Conservation (phyloP, 2,113 vertebrate species). For the Perca schrenkii region DNA sequence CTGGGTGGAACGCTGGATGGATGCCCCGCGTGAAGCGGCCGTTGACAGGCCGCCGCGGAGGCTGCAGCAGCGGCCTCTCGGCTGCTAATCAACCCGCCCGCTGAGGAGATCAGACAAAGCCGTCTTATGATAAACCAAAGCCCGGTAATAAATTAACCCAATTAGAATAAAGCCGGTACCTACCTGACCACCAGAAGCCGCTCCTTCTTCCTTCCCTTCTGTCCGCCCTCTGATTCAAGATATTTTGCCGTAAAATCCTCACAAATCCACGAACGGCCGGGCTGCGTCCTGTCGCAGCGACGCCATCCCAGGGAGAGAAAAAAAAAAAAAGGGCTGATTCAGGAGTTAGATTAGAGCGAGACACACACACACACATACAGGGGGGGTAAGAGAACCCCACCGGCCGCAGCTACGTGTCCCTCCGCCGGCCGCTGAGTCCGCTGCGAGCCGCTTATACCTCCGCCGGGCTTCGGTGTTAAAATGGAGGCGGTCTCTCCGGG, state of each 20-base stretch:
- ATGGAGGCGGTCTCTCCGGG: constrained; percentile 66
- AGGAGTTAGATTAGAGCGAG: neutral
- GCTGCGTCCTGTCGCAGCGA: constrained; percentile 51
- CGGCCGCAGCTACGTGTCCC: constrained; percentile 12
- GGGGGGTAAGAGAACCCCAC: neutral
- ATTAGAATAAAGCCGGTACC: constrained; percentile 62
- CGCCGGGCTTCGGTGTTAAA: constrained; percentile 60
- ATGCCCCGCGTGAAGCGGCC: constrained; percentile 17
- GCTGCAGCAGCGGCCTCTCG: constrained; percentile 47
- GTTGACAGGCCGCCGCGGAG: constrained; percentile 3
- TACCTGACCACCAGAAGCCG: constrained; percentile 60
- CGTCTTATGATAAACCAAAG: constrained; percentile 18
- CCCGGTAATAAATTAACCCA: constrained; percentile 21
- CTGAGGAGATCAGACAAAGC: constrained; percentile 57
- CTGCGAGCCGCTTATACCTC: constrained; percentile 23
- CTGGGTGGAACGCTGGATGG: constrained; percentile 52
- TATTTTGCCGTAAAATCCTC: constrained; percentile 48
- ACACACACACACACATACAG: neutral
- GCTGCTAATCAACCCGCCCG: constrained; percentile 21
- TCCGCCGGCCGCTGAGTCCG: constrained; percentile 18
- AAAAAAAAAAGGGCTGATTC: constrained; percentile 2
- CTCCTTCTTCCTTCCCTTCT: constrained; percentile 4
- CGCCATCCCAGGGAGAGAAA: constrained; percentile 50
- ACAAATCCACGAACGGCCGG: constrained; percentile 25
- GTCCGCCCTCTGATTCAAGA: neutral